Evolutionary conservation across 2,797 vertebrate genomes (phyloP).

Genomic region (Sebastes hubbsi): DNA sequence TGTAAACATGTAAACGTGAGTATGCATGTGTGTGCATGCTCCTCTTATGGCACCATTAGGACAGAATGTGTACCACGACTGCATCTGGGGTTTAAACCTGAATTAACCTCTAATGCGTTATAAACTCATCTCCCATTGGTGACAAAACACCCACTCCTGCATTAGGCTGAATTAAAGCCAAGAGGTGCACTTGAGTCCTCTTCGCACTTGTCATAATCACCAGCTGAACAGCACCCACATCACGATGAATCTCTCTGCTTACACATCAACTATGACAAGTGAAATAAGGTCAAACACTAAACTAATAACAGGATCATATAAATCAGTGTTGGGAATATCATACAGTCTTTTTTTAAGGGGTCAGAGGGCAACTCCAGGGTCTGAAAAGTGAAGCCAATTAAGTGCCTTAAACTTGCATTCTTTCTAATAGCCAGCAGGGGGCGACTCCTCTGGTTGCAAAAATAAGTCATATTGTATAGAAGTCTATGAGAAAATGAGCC

Average conservation of each 20-base stretch:
- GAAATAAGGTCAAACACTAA: not conserved
- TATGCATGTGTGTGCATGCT: not conserved
- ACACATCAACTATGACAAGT: not conserved
- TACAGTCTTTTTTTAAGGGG: not conserved
- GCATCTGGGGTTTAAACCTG: not conserved
- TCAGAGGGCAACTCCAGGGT: too few species aligned
- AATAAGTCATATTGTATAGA: too few species aligned
- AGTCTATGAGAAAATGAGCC: too few species aligned
- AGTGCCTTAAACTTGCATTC: too few species aligned
- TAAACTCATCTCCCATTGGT: constrained; percentile 12
- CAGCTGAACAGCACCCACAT: constrained; percentile 19
- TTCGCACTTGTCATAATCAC: constrained; percentile 28
- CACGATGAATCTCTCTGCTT: not conserved
- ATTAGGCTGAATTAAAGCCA: constrained; percentile 16
- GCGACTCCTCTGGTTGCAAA: too few species aligned
- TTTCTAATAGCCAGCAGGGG: too few species aligned
- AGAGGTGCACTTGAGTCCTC: constrained; percentile 26
- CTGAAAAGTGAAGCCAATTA: too few species aligned
- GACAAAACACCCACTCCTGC: constrained; percentile 22
- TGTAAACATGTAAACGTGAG: not conserved
- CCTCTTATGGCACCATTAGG: not conserved
- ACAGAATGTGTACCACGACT: not conserved
- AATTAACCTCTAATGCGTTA: constrained; percentile 8
- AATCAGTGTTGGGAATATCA: not conserved
- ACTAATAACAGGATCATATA: not conserved